These are phyloP conservation scores for Apodemia hepburni DNA, from an alignment of 2,888 invertebrate genomes.

Conservation along the genomic window DNA sequence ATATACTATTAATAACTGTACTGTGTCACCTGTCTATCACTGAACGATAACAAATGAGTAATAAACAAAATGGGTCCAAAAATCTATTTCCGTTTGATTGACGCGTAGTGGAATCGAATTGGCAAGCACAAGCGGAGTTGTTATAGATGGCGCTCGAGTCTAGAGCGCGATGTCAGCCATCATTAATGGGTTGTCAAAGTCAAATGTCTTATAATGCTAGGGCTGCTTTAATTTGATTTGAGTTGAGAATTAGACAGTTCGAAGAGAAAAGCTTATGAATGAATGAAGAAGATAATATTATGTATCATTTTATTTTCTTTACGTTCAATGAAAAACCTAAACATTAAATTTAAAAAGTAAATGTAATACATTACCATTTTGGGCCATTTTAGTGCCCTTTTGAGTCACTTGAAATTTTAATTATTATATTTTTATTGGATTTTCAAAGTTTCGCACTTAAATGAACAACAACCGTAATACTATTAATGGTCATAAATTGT, in stretches of 20 bases:
- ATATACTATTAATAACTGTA: conserved; percentile 18
- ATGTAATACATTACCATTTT: no score
- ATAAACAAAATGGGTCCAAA: conserved; percentile 32
- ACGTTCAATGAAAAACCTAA: no score
- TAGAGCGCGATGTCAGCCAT: conserved; percentile 38
- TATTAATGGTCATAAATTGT: no score
- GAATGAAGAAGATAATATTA: background rate
- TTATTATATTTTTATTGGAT: no score
- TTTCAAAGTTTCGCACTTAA: no score
- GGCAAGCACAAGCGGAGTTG: conserved; percentile 38
- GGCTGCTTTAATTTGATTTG: conserved; percentile 10
- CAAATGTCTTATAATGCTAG: conserved; percentile 33
- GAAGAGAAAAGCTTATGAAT: background rate
- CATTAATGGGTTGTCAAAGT: conserved; percentile 50
- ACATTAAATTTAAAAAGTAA: no score
- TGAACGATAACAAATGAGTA: conserved; percentile 34
- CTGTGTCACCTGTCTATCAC: conserved; percentile 26
- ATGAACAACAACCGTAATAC: no score
- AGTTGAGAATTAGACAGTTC: conserved; percentile 5
- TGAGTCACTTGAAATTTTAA: no score
- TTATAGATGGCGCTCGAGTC: conserved; percentile 40
- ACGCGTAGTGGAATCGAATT: conserved; percentile 42
- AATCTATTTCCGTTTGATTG: conserved; percentile 38
- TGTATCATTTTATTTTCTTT: no score
- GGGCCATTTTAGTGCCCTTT: no score